Evolutionary conservation across 2,888 invertebrate genomes (phyloP).

Genomic region (Drosophila limbata): DNA sequence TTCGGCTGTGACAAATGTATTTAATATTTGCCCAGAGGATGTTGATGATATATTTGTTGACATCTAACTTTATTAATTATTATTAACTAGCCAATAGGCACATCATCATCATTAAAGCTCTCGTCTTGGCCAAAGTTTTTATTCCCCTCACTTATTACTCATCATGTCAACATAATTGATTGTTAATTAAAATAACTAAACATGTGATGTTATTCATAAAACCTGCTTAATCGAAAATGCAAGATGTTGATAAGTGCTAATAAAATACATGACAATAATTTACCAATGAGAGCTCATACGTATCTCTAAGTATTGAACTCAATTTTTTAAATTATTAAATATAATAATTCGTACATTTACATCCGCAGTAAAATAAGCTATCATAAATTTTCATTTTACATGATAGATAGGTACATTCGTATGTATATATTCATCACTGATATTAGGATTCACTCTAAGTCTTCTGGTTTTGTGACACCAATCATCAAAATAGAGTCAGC

Average conservation of each 20-base stretch:
- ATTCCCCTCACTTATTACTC: not conserved
- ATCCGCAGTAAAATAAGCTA: too few species aligned
- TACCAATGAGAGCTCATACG: too few species aligned
- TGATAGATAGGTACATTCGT: too few species aligned
- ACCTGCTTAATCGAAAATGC: not conserved
- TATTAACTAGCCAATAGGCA: conserved; percentile 15
- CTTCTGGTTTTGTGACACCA: not conserved
- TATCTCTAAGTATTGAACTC: too few species aligned
- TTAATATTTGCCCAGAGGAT: conserved; percentile 10
- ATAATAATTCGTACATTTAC: too few species aligned
- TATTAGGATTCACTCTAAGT: not conserved
- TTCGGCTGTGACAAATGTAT: conserved; percentile 14
- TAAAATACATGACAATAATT: too few species aligned
- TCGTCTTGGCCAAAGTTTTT: conserved; percentile 6
- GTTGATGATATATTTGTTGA: conserved; percentile 10
- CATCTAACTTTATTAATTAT: conserved; percentile 28
- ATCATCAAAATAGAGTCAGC: conserved; percentile 4
- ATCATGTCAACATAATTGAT: conserved; percentile 1
- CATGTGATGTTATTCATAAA: conserved; percentile 8
- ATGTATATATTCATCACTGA: too few species aligned
- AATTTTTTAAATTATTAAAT: not conserved
- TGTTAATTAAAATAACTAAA: conserved; percentile 6
- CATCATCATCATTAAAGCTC: not conserved
- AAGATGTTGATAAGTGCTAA: too few species aligned
- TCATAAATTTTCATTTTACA: too few species aligned